Percentiles rank a stretch among this genome's conserved stretches.
Conservation (phyloP, 2,888 invertebrate genomes). For the Thecophora atra region DNA sequence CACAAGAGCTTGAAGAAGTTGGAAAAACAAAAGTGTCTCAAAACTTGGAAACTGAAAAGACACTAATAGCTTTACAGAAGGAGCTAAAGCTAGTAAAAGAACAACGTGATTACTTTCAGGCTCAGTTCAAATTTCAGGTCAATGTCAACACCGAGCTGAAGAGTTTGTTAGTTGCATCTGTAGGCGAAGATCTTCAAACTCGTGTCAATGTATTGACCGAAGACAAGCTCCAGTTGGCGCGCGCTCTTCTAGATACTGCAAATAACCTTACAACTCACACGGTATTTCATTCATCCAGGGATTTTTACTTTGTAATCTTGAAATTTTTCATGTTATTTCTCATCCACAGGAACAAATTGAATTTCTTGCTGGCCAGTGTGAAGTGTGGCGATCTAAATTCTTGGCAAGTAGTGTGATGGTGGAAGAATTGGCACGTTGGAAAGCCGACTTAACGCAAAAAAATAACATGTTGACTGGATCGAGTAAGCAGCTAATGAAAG, state of each 20-base stretch:
- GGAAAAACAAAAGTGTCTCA: constrained; percentile 63
- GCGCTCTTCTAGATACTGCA: constrained; percentile 85
- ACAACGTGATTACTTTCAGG: constrained; percentile 78
- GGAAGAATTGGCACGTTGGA: constrained; percentile 89
- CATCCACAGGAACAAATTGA: constrained; percentile 82
- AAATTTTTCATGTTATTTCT: constrained; percentile 31
- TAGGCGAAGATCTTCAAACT: constrained; percentile 92
- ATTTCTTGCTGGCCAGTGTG: constrained; percentile 91
- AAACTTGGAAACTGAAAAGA: constrained; percentile 52
- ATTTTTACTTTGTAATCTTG: not conserved
- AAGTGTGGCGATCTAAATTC: constrained; percentile 97
- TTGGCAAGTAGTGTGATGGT: constrained; percentile 94
- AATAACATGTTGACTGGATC: constrained; percentile 63
- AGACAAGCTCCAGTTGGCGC: constrained; percentile 87
- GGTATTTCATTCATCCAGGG: constrained; percentile 55
- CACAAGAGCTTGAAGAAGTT: constrained; percentile 70
- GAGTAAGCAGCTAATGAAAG: constrained; percentile 59
- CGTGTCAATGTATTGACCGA: constrained; percentile 90
- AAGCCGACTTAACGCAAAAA: constrained; percentile 77
- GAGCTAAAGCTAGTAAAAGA: constrained; percentile 68
- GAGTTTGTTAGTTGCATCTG: constrained; percentile 90
- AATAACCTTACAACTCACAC: constrained; percentile 87
- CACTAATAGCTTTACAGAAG: constrained; percentile 47
- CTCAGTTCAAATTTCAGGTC: constrained; percentile 85
- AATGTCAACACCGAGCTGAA: constrained; percentile 93